Evolutionary conservation across 2,113 vertebrate species (phyloP), one percentile per base, ranked within the genome.

Genomic region (Puntigrus tetrazona): DNA sequence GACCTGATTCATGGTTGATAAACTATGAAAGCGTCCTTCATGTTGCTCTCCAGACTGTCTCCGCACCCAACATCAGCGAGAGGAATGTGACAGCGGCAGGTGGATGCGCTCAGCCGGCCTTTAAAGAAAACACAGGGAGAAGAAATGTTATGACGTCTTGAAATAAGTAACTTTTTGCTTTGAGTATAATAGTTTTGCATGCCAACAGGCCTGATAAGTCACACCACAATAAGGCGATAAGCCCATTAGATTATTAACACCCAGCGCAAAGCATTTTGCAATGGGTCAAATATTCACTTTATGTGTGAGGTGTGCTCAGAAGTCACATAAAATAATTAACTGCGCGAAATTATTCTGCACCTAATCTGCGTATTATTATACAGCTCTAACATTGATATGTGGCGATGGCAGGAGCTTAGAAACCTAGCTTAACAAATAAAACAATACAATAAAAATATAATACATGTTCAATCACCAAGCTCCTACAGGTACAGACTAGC

Each of bases 1-100:
- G 31, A 72, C 67, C 8, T 16, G 76, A 82, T 4, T 88, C 88
- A 90, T 89, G 75, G 67, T 25, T 63, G 38, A 45, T 38, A 65
- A 69, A 73, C 36, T 14, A 7, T 14, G 8, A 43, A 82, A 45
- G 27, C 31, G 27, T 36, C 34, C 70, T 65, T 59, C 61, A 41
- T 38, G 34, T 61, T 69, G 27, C 7, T 41, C 14, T 50, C 70
- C 70, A 47, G 50, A 14, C 82, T 67, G 61, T 86, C 45, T 43
- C 38, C 27, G 36, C 61, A 25, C 25, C 61, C n/a, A n/a, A 31
- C 43, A 63, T 41, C 59, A 59, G 43, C 29, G 27, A 43, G 75
- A 78, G 16, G 34, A 78, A 77, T 36, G 13, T 50, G 50, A 3
- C 69, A 45, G 36, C 67, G 25, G 7, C 59, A 38, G 41, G 61